Evolutionary conservation across 2,888 invertebrate genomes (phyloP), one percentile per base, ranked within the genome.

Genomic region (Rugalucina vietnamica): DNA sequence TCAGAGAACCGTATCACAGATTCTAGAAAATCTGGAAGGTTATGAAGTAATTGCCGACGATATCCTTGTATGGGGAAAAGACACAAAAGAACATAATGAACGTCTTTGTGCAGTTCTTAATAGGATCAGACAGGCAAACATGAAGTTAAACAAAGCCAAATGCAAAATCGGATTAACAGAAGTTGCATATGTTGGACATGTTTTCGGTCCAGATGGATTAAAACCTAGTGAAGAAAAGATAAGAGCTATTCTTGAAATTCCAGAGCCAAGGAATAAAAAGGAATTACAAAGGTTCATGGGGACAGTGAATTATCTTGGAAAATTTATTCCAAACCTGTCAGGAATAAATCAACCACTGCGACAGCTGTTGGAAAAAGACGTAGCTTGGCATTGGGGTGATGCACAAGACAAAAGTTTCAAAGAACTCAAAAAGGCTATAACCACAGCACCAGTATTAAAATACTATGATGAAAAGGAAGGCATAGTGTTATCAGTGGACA

Each of bases 271-370:
- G 21, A 82, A 89, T 49, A 81, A 83, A 5, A 81, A 65, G 14
- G 87, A 88, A 65, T 60, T 90, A 37, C 69, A 83, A 69, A 49
- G 79, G 24, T 32, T 86, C 10, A 27, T 89, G 10, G 89, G 88
- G 12, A 89, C 90, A 87, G 65, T 89, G 12, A 89, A 90, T 65
- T 89, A 88, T 49, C 79, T 90, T 10, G 84, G 85, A 2, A 84
- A 76, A 57, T 89, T 84, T 72, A 49, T 87, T 18, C 79, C 69
- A 37, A 76, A 87, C 36, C n/a, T 91, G 73, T 82, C 90, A 3
- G 78, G 71, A 10, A 27, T 73, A 18, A 84, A 69, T 57, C 27
- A 78, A 34, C 81, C 81, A 27, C 37, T 81, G 24, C 49, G 75
- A 60, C 36, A 81, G 43, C 70, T 84, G 10, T n/a, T 79, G 5